Conservation (phyloP, 1,140 invertebrate species). For the Psilanteris sp. region DNA sequence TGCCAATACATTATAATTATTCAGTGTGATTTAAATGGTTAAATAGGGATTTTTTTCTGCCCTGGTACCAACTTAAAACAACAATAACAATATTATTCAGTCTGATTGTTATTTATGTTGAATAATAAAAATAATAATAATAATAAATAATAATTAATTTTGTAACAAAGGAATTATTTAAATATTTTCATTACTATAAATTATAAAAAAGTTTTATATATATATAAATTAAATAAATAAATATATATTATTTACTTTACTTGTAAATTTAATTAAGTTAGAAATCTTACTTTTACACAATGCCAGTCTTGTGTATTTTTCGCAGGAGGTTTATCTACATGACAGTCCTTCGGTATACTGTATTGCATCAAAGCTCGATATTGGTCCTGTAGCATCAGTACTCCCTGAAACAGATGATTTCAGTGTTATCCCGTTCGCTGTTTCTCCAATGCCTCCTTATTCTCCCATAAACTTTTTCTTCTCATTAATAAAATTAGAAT, state of each 20-base stretch:
- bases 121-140: too few relatives aligned
- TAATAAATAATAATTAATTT: too few relatives aligned
- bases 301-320: slow-evolving; percentile 84
- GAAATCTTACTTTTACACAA: slow-evolving; percentile 83
- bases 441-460: slow-evolving; percentile 71
- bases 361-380: slow-evolving; percentile 86
- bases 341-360: slow-evolving; percentile 83
- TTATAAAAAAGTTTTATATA: slow-evolving; percentile 20
- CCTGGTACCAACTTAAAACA: too few relatives aligned
- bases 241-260: too few relatives aligned
- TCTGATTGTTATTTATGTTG: too few relatives aligned
- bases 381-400: slow-evolving; percentile 86
- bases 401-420: slow-evolving; percentile 83
- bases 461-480: slow-evolving; percentile 73
- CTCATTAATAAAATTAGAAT: slow-evolving; percentile 70
- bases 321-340: slow-evolving; percentile 80
- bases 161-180: too few relatives aligned
- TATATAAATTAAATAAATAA: too few relatives aligned
- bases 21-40: too few relatives aligned
- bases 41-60: too few relatives aligned
- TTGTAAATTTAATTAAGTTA: too few relatives aligned
- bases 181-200: not conserved
- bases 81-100: too few relatives aligned
- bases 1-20: too few relatives aligned
- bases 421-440: slow-evolving; percentile 79